Conservation (phyloP, 2,113 vertebrate species). For the Percopsis transmontana region DNA sequence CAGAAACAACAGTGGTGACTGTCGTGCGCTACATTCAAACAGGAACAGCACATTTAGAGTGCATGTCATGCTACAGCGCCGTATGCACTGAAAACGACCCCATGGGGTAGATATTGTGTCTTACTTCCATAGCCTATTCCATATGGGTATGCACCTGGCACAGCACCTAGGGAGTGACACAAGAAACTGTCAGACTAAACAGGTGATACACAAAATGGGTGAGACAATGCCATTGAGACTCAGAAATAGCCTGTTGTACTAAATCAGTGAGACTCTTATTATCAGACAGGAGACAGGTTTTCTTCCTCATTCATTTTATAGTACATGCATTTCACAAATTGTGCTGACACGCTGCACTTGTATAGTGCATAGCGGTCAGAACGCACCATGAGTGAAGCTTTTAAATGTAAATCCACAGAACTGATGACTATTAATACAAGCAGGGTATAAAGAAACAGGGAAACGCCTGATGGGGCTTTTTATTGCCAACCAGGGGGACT, state of each 20-base stretch:
- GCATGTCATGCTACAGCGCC: background rate
- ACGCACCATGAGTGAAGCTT: background rate
- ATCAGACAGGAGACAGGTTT: too few species aligned
- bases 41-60: background rate
- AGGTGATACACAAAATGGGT: background rate
- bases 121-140: conserved; percentile 50
- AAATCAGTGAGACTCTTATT: too few species aligned
- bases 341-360: background rate
- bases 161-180: conserved; percentile 36
- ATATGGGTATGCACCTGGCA: conserved; percentile 52
- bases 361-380: conserved; percentile 24
- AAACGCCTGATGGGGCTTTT: conserved; percentile 54
- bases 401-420: conserved; percentile 6
- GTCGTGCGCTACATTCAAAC: background rate
- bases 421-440: conserved; percentile 34
- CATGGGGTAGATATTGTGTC: background rate
- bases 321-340: conserved; percentile 1
- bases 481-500: conserved; percentile 23
- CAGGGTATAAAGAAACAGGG: conserved; percentile 22
- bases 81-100: background rate
- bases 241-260: too few species aligned
- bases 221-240: background rate
- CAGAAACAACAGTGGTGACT: background rate
- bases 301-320: too few species aligned
- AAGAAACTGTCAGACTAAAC: background rate